These are phyloP conservation scores for Odobenus rosmarus DNA, from an alignment of 2,113 vertebrate genomes.

Conservation along the genomic window DNA sequence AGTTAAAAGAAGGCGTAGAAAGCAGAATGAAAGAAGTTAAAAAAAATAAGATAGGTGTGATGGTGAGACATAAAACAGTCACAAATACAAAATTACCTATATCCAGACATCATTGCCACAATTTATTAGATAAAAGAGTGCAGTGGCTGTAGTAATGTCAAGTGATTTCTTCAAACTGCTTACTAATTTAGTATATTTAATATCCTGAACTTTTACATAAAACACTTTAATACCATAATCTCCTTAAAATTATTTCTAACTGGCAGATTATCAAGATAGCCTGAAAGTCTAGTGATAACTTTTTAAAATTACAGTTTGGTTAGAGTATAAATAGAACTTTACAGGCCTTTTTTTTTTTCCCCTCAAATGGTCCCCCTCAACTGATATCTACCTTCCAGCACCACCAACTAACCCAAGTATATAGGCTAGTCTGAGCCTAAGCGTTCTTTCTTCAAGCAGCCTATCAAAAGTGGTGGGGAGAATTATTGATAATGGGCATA, in stretches of 20 bases:
- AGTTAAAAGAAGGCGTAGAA: neutral
- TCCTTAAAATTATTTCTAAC: slow-evolving; percentile 41
- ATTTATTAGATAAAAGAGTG: neutral
- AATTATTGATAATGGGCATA: neutral
- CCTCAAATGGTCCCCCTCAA: neutral
- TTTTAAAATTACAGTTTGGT: slow-evolving; percentile 12
- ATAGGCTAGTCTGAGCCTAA: neutral
- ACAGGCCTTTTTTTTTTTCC: neutral
- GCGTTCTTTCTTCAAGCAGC: neutral
- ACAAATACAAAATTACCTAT: neutral
- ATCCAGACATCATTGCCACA: neutral
- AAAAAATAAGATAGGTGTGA: neutral
- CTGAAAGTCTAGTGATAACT: neutral
- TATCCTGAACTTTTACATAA: neutral
- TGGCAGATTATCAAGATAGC: neutral
- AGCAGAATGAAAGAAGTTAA: slow-evolving; percentile 8
- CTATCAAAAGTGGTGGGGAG: neutral
- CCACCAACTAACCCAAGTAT: neutral
- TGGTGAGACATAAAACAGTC: neutral
- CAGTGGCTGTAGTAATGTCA: neutral
- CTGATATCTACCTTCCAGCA: neutral
- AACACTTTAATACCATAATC: neutral
- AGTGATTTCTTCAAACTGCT: neutral
- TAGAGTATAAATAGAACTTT: neutral
- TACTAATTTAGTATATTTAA: slow-evolving; percentile 21